Conservation (phyloP, 2,888 invertebrate species). For the Volucella inanis region DNA sequence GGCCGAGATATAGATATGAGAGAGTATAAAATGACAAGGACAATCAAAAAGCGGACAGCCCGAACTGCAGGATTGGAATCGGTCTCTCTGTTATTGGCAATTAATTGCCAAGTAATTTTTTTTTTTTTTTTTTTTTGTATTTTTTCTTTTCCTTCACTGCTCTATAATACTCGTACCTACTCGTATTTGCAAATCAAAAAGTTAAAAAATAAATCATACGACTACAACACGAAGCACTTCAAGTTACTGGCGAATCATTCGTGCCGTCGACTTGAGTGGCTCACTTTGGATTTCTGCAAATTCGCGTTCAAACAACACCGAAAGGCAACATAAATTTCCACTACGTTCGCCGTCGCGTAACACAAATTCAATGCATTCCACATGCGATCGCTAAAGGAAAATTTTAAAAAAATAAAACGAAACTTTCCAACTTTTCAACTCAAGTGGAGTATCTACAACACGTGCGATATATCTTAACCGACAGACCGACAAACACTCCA, state of each 20-base stretch:
- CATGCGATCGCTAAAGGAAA: neutral
- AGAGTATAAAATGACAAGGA: neutral
- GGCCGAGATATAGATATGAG: no score
- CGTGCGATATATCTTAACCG: conserved; percentile 66
- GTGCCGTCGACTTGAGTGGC: no score
- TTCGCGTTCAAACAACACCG: no score
- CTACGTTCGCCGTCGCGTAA: no score
- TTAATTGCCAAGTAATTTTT: conserved; percentile 45
- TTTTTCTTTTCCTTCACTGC: no score
- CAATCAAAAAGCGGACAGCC: neutral
- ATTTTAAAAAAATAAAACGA: conserved; percentile 2
- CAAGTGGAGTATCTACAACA: conserved; percentile 37
- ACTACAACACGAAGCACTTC: neutral
- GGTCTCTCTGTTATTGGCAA: conserved; percentile 30
- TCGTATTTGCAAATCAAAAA: no score
- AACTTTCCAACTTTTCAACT: conserved; percentile 14
- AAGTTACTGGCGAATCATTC: no score
- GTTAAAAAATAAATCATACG: neutral
- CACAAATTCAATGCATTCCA: conserved; percentile 4
- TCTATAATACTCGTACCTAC: no score
- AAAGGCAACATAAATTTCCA: no score
- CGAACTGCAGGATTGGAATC: conserved; percentile 27
- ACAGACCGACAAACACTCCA: conserved; percentile 69
- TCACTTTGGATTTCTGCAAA: no score
- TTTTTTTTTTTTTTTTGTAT: no score